Evolutionary conservation across 2,797 vertebrate genomes (phyloP).

Genomic region (Enteromius mattozi): DNA sequence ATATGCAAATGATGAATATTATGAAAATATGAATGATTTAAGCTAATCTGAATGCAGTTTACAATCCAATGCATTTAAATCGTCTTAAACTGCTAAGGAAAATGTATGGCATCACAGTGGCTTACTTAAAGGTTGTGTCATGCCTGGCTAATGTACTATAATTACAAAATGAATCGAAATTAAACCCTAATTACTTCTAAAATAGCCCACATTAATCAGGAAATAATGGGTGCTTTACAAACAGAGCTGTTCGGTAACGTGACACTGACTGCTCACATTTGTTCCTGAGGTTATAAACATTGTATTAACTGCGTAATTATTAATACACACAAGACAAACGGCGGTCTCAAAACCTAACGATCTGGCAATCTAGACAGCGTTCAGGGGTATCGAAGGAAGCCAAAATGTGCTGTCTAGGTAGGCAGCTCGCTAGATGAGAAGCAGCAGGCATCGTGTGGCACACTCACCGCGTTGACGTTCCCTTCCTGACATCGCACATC

Average conservation of each 20-base stretch:
- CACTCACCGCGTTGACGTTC: constrained; percentile 99
- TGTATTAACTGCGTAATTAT: constrained; percentile 25
- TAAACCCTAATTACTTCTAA: not conserved
- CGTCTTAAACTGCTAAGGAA: not conserved
- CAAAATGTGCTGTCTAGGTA: not conserved
- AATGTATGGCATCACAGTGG: not conserved
- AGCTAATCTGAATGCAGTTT: not conserved
- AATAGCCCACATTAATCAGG: not conserved
- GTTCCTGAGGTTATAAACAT: constrained; percentile 4
- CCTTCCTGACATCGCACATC: constrained; percentile 99
- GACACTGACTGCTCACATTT: constrained; percentile 6
- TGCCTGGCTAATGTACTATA: not conserved
- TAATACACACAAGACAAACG: not conserved
- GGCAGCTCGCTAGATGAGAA: not conserved
- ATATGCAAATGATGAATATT: not conserved
- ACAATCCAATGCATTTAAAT: not conserved
- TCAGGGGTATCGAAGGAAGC: not conserved
- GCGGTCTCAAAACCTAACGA: not conserved
- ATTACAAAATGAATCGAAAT: not conserved
- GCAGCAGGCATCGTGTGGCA: constrained; percentile 9
- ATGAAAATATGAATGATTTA: not conserved
- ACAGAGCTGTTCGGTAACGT: not conserved
- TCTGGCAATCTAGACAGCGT: not conserved
- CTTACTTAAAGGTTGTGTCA: not conserved
- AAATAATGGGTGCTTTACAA: not conserved